Evolutionary conservation across 2,888 invertebrate genomes (phyloP).

Genomic region (Agrenia bidenticulata): DNA sequence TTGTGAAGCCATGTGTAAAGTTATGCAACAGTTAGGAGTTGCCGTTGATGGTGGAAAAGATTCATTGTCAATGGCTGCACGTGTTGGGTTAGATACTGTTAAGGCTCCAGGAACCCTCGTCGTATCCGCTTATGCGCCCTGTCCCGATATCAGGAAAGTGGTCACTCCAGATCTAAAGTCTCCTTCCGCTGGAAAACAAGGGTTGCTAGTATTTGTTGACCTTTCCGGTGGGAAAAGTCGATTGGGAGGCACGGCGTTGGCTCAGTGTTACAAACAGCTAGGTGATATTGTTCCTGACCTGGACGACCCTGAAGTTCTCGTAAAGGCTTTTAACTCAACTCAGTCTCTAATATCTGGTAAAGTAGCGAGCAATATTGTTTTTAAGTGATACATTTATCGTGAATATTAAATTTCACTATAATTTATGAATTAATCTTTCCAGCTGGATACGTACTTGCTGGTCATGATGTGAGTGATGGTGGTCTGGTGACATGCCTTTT

Average conservation of each 20-base stretch:
- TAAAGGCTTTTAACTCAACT: slow-evolving; percentile 75
- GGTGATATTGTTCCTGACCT: slow-evolving; percentile 81
- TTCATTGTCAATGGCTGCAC: slow-evolving; percentile 94
- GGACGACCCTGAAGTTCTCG: slow-evolving; percentile 67
- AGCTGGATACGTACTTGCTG: slow-evolving; percentile 73
- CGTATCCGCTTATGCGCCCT: slow-evolving; percentile 93
- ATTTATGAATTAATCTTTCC: slow-evolving; percentile 49
- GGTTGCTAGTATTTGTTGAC: slow-evolving; percentile 75
- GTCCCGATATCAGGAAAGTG: slow-evolving; percentile 78
- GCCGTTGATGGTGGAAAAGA: slow-evolving; percentile 97
- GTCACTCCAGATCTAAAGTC: slow-evolving; percentile 89
- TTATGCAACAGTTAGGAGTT: slow-evolving; percentile 79
- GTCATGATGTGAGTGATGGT: slow-evolving; percentile 97
- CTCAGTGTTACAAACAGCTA: slow-evolving; percentile 84
- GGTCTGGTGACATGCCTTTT: slow-evolving; percentile 84
- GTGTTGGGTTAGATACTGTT: slow-evolving; percentile 67
- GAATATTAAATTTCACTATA: neutral
- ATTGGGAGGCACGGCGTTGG: slow-evolving; percentile 88
- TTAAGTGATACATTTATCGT: no score
- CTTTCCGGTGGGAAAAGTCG: slow-evolving; percentile 72
- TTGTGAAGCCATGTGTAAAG: slow-evolving; percentile 80
- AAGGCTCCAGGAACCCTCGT: slow-evolving; percentile 70
- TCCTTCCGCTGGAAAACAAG: slow-evolving; percentile 63
- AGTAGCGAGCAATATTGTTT: neutral
- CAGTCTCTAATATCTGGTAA: slow-evolving; percentile 78